Evolutionary conservation across 2,113 vertebrate genomes (phyloP).

Genomic region (Tringa solitaria): DNA sequence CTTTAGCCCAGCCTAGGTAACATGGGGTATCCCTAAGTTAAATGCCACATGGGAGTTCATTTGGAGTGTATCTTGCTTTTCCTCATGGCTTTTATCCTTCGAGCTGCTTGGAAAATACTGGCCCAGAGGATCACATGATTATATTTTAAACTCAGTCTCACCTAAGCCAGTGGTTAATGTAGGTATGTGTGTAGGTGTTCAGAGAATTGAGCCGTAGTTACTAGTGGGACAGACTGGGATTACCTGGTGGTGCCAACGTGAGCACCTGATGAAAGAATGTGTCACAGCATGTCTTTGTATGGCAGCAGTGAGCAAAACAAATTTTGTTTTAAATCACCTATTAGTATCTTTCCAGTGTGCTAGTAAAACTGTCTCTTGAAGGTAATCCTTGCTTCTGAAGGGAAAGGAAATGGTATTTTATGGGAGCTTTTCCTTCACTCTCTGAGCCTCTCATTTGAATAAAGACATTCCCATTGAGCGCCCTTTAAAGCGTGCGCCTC

Average conservation of each 20-base stretch:
- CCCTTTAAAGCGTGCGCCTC: neutral
- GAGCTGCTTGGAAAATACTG: neutral
- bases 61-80: neutral
- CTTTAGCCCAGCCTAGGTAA: neutral
- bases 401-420: conserved; percentile 18
- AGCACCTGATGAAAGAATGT: neutral
- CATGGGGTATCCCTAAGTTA: neutral
- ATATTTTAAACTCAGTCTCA: neutral
- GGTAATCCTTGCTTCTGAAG: neutral
- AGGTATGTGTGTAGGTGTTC: neutral
- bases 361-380: conserved; percentile 1
- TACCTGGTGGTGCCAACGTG: fast-evolving
- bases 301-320: neutral
- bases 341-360: neutral
- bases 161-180: neutral
- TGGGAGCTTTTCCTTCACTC: conserved; percentile 5
- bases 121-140: neutral
- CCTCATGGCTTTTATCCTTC: neutral
- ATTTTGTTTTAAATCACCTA: neutral
- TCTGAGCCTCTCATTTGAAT: neutral
- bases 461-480: neutral
- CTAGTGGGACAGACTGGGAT: neutral
- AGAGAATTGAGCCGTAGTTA: neutral
- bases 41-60: neutral
- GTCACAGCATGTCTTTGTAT: neutral